phyloP scores from a whole-genome alignment of 2,797 vertebrate genomes.

The Pseudocheirus occidentalis region DNA sequence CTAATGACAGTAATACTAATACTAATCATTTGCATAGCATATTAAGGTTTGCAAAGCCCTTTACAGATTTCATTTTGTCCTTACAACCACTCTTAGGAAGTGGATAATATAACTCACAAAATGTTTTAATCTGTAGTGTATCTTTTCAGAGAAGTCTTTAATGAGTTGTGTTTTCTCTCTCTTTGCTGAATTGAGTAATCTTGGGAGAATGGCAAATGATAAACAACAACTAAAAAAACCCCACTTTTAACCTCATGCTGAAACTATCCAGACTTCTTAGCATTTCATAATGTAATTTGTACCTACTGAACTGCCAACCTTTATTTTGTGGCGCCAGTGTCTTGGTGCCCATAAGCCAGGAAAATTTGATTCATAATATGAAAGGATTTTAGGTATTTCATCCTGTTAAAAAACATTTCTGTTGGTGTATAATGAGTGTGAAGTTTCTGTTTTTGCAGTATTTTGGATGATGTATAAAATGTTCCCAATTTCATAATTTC shows the following conservation, averaged over 20 bases:
- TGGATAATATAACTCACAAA: background rate
- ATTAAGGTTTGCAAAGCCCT: background rate
- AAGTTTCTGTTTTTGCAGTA: conserved; percentile 47
- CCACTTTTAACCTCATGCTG: background rate
- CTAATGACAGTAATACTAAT: background rate
- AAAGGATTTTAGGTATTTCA: conserved; percentile 45
- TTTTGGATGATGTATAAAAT: conserved; percentile 47
- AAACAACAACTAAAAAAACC: background rate
- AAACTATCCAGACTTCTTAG: conserved; percentile 23
- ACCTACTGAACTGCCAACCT: background rate
- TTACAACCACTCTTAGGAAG: background rate
- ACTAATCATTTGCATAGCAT: background rate
- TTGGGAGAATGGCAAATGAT: conserved; percentile 32
- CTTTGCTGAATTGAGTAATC: conserved; percentile 15
- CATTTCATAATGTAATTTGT: background rate
- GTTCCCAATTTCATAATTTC: conserved; percentile 47
- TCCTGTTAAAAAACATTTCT: conserved; percentile 57
- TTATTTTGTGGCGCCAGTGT: background rate
- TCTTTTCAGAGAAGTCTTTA: background rate
- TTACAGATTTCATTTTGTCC: background rate
- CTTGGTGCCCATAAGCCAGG: conserved; percentile 40
- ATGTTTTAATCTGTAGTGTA: background rate
- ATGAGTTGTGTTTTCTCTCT: background rate
- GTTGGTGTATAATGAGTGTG: conserved; percentile 44
- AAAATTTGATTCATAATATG: conserved; percentile 35